Conservation (phyloP, 2,797 vertebrate genomes). For the Glyptemys insculpta region DNA sequence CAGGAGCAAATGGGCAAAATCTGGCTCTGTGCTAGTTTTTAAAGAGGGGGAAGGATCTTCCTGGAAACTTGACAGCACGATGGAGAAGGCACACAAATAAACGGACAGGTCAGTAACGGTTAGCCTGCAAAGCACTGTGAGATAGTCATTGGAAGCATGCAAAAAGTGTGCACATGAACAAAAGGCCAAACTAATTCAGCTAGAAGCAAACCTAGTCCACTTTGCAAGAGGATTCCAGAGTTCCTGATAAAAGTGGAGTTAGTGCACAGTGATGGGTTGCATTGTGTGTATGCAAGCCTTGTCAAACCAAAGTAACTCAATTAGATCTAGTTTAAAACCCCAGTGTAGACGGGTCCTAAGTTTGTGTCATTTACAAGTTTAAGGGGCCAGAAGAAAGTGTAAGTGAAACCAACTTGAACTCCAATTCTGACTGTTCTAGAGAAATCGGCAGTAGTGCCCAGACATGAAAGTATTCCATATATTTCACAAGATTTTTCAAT, state of each 20-base stretch:
- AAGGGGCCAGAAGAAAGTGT: not conserved
- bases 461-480: not conserved
- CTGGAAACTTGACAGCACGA: not conserved
- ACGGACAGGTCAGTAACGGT: not conserved
- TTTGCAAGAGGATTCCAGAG: not conserved
- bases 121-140: not conserved
- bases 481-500: not conserved
- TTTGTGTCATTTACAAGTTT: not conserved
- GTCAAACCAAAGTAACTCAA: not conserved
- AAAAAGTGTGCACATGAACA: not conserved
- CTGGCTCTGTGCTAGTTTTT: no score
- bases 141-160: not conserved
- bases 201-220: not conserved
- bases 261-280: not conserved
- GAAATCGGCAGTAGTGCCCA: not conserved
- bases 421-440: not conserved
- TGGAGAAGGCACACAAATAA: not conserved
- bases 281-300: not conserved
- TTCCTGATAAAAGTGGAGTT: not conserved
- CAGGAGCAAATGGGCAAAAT: no score
- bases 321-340: no score
- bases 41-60: not conserved
- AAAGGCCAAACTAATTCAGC: not conserved
- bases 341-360: no score
- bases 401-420: not conserved